Base-by-base conservation (phyloP, 37 sponge, comb jelly and placozoan genomes). In the Haliclona indistincta region DNA sequence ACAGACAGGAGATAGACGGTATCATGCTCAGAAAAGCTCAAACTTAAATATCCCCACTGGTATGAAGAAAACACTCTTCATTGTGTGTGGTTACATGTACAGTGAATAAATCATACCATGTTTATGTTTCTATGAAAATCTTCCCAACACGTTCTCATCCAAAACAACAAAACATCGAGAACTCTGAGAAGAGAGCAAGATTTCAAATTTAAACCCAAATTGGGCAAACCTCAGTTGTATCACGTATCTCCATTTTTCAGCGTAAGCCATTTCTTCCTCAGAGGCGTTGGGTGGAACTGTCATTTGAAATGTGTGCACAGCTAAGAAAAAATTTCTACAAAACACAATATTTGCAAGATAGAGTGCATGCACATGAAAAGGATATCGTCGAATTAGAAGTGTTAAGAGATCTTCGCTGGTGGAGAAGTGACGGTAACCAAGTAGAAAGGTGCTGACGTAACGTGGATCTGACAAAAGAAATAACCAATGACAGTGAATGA, bases 121-220 rank as follows among this genome's bases (percentile, higher is more conserved):
- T 11, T 6, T 58, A 26, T 7, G 22, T 11, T 25, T 25, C 86
- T 55, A 41, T 76, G 71, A 60, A 90, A 84, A 55, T 90, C 91
- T 2, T 77, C 73, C 82, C 86, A 84, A 45, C 86, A 90, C 36
- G 64, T 90, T 74, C 80, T 81, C 73, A 90, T 75, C 91, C 91
- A 90, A 60, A 76, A 79, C 20, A 68, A 63, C 34, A 90, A 37
- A 20, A 84, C 72, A 62, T 89, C 85, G 47, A 89, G 35, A 22
- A 84, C 84, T 54, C 90, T 89, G 25, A n/a, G n/a, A 58, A 25
- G 25, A 26, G 7, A 25, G 7, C 7, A 25, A n/a, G n/a, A n/a
- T 25, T 7, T 26, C 60, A 25, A n/a, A n/a, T 58, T 58, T n/a
- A 25, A 25, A 58, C 25, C 22, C 23, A n/a, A 5, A 39, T 20